phyloP scores from a whole-genome alignment of 2,113 vertebrate genomes.

The Pipra filicauda region DNA sequence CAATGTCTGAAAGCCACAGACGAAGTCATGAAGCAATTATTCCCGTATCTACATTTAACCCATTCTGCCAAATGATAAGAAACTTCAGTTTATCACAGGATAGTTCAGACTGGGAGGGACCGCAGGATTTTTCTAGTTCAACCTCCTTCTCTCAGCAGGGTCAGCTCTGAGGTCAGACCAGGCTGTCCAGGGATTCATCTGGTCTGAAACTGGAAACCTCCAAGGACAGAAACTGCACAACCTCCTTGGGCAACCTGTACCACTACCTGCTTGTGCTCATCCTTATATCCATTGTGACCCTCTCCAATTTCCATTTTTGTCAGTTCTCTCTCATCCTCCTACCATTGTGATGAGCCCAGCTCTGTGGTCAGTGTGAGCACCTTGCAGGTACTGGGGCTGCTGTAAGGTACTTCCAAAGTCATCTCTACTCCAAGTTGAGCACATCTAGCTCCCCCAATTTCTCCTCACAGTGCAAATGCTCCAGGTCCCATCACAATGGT shows the following conservation, averaged over 20 bases:
- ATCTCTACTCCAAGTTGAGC: neutral
- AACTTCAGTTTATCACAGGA: neutral
- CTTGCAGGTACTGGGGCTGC: neutral
- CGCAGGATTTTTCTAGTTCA: neutral
- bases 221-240: neutral
- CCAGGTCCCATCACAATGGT: neutral
- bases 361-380: neutral
- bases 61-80: neutral
- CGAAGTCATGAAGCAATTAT: neutral
- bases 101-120: neutral
- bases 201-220: neutral
- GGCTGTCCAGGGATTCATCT: neutral
- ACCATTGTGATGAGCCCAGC: neutral
- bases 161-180: neutral
- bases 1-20: neutral
- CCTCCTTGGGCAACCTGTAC: neutral
- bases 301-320: neutral
- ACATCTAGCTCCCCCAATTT: neutral
- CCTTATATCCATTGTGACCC: neutral
- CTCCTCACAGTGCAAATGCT: neutral
- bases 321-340: neutral
- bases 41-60: neutral
- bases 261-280: neutral
- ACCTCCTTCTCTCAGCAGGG: neutral
- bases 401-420: neutral